Base-by-base conservation (phyloP, 2,113 vertebrate species). In the Hucho hucho region DNA sequence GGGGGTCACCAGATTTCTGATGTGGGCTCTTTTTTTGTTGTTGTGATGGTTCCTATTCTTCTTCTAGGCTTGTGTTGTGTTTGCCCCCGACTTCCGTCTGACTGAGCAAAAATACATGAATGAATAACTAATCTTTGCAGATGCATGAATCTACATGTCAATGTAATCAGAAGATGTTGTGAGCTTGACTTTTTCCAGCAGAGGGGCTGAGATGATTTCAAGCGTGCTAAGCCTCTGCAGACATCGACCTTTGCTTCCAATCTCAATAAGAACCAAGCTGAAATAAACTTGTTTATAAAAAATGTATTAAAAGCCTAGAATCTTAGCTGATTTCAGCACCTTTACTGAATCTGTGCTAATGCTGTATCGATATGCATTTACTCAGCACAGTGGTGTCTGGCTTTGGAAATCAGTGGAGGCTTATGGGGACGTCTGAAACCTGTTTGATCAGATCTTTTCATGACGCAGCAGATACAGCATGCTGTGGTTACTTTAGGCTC, bases 111-210 rank as follows among this genome's bases (percentile, higher is more conserved):
- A 92, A 91, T 89, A 89, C 85, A 87, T 90, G 82, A 91, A 91
- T 89, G 90, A 90, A 90, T 90, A 88, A 91, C 89, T 90, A 81
- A 88, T 91, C 88, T 89, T 84, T 83, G 83, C 90, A 89, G 88
- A 89, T 88, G 88, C 91, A 88, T 89, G 83, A 90, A 91, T 92
- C 91, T 92, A 88, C 90, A 91, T 90, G 87, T 91, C 86, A 91
- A 93, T 92, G 89, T 86, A 89, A 92, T 90, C 89, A 92, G 89
- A 78, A 90, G 89, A 89, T 86, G 87, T 88, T 88, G 87, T 87
- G 84, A 84, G 82, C 80, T 70, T 89, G 90, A 88, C 84, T 90
- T 89, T 92, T 92, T 90, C 85, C 84, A 90, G 90, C 84, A 81
- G 82, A 84, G 83, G 78, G 85, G 89, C 88, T 90, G 86, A 88